Percentiles rank a stretch among this genome's conserved stretches.
These are phyloP conservation scores for Haliclona indistincta DNA, from an alignment of 37 sponge, comb jelly and placozoan genomes.

Conservation along the genomic window DNA sequence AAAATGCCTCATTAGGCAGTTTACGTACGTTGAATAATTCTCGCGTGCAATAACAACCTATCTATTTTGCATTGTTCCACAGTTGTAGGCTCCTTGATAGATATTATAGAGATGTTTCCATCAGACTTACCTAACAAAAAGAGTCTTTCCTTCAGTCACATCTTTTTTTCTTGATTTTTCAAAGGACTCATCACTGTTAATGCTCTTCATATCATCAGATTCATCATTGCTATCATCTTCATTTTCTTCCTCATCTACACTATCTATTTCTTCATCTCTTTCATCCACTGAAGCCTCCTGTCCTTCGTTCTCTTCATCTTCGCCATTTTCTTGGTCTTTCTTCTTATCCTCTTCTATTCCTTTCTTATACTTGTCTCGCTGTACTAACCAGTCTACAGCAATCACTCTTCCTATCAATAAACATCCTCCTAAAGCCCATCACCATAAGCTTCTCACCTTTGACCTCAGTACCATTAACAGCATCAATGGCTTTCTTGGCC, in stretches of 20 bases:
- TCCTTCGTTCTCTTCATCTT: slow-evolving; percentile 4
- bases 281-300: slow-evolving; percentile 13
- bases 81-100: neutral
- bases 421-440: neutral
- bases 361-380: slow-evolving; percentile 43
- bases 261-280: neutral
- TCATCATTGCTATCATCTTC: neutral
- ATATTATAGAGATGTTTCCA: slow-evolving; percentile 2
- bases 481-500: slow-evolving; percentile 59
- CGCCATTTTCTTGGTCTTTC: neutral
- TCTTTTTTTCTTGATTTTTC: slow-evolving; percentile 28
- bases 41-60: no score
- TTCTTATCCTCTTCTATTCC: slow-evolving; percentile 1
- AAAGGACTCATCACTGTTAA: neutral
- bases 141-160: slow-evolving; percentile 73
- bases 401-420: slow-evolving; percentile 54
- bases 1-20: no score
- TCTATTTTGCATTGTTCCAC: no score
- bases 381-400: slow-evolving; percentile 85
- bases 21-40: no score
- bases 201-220: neutral
- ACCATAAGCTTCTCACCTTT: slow-evolving; percentile 22
- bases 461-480: slow-evolving; percentile 60
- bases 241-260: neutral
- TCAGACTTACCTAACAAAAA: slow-evolving; percentile 65